These are phyloP conservation scores for Alaudala cheleensis DNA, from an alignment of 2,113 vertebrate species.

Conservation along the genomic window DNA sequence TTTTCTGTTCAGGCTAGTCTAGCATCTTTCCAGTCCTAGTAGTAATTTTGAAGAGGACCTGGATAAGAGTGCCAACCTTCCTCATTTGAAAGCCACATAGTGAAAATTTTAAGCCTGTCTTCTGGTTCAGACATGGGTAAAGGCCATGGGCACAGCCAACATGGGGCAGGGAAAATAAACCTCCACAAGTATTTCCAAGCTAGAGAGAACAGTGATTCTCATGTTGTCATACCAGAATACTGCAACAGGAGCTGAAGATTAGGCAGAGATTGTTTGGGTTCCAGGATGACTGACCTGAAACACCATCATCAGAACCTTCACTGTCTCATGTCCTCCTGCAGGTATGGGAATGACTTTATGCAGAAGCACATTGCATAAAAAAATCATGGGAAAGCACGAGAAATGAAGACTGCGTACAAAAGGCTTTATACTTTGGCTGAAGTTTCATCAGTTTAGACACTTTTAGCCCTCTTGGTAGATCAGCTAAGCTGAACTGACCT, in stretches of 20 bases:
- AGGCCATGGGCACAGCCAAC: not conserved
- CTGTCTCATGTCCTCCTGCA: not conserved
- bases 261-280: not conserved
- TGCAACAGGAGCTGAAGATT: not conserved
- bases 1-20: not conserved
- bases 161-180: not conserved
- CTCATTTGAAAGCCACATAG: not conserved
- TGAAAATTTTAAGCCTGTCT: not conserved
- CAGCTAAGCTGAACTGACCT: not conserved
- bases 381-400: not conserved
- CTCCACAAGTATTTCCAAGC: not conserved
- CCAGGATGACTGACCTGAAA: not conserved
- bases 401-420: not conserved
- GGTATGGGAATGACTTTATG: not conserved
- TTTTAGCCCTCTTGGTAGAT: not conserved
- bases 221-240: not conserved
- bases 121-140: not conserved
- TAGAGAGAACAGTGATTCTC: not conserved
- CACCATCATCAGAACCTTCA: not conserved
- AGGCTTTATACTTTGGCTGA: not conserved
- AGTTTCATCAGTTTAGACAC: not conserved
- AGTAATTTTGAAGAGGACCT: not conserved
- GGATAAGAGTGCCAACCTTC: not conserved
- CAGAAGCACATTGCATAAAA: not conserved
- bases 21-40: not conserved